These are phyloP conservation scores for Drosophila athabasca DNA, from an alignment of 1,140 invertebrate species.

Conservation along the genomic window DNA sequence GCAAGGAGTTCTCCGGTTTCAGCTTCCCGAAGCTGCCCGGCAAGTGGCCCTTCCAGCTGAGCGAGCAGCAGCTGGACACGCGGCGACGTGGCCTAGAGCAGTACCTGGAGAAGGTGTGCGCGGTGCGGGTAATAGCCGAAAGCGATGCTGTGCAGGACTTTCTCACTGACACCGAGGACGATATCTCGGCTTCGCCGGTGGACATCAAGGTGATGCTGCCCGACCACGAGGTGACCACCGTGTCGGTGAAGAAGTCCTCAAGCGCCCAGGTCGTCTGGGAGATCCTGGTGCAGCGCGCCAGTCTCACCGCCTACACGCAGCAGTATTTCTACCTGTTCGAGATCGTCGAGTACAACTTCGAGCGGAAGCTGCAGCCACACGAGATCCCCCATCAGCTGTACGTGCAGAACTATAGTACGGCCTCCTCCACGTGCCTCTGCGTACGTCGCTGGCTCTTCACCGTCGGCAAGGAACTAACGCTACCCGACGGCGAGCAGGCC, in stretches of 20 bases:
- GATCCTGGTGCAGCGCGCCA: conserved; percentile 94
- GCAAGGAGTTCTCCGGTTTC: conserved; percentile 98
- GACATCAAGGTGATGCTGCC: conserved; percentile 95
- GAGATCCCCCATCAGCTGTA: conserved; percentile 99
- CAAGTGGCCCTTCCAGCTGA: conserved; percentile 98
- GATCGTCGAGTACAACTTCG: conserved; percentile 98
- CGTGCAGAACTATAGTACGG: conserved; percentile 99
- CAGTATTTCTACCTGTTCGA: conserved; percentile 99
- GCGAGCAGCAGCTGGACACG: conserved; percentile 98
- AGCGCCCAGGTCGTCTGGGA: conserved; percentile 96
- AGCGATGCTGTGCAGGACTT: conserved; percentile 99
- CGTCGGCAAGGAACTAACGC: conserved; percentile 88
- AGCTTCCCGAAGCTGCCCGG: conserved; percentile 98
- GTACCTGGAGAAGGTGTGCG: conserved; percentile 99
- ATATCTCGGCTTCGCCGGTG: conserved; percentile 93
- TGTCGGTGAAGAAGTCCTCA: conserved; percentile 95
- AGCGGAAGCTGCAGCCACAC: conserved; percentile 95
- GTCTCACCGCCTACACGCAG: conserved; percentile 90
- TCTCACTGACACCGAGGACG: conserved; percentile 95
- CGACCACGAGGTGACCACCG: conserved; percentile 94
- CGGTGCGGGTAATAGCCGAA: conserved; percentile 98
- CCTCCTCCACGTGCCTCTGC: conserved; percentile 96
- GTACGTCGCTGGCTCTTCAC: conserved; percentile 98
- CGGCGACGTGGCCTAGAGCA: conserved; percentile 96
- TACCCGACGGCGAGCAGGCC: conserved; percentile 87